Conservation (phyloP, 1,140 invertebrate species). For the Ceratina australensis region DNA sequence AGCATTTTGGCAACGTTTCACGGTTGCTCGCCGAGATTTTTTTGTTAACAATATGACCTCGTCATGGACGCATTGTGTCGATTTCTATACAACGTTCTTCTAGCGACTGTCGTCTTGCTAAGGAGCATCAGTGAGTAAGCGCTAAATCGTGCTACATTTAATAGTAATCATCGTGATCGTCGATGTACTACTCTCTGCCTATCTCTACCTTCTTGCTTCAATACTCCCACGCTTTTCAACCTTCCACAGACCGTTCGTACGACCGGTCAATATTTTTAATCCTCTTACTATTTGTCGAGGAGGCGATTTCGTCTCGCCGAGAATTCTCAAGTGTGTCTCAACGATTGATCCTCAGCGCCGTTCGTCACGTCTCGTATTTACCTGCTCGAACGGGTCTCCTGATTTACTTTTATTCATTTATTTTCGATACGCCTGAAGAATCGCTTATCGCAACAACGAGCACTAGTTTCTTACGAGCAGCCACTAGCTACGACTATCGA, state of each 20-base stretch:
- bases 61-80: slow-evolving; percentile 67
- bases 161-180: background rate
- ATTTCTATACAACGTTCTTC: slow-evolving; percentile 66
- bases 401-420: slow-evolving; percentile 10
- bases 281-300: slow-evolving; percentile 3
- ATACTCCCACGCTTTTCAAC: slow-evolving; percentile 5
- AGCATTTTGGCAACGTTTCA: slow-evolving; percentile 43
- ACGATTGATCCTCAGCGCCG: slow-evolving; percentile 13
- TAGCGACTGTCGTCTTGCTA: slow-evolving; percentile 62
- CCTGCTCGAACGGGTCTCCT: background rate
- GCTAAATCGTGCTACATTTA: background rate
- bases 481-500: slow-evolving; percentile 1
- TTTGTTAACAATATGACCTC: slow-evolving; percentile 66
- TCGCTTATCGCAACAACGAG: slow-evolving; percentile 1
- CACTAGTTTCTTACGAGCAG: background rate
- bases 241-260: slow-evolving; percentile 4
- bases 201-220: background rate
- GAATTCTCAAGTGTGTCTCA: background rate
- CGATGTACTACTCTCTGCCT: background rate
- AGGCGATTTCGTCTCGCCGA: background rate
- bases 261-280: slow-evolving; percentile 23
- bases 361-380: slow-evolving; percentile 4
- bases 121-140: slow-evolving; percentile 71
- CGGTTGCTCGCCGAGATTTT: slow-evolving; percentile 36
- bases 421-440: background rate